Percentiles rank a stretch among this genome's conserved stretches.
phyloP scores from a whole-genome alignment of 2,113 vertebrate species.

The Osmerus eperlanus region DNA sequence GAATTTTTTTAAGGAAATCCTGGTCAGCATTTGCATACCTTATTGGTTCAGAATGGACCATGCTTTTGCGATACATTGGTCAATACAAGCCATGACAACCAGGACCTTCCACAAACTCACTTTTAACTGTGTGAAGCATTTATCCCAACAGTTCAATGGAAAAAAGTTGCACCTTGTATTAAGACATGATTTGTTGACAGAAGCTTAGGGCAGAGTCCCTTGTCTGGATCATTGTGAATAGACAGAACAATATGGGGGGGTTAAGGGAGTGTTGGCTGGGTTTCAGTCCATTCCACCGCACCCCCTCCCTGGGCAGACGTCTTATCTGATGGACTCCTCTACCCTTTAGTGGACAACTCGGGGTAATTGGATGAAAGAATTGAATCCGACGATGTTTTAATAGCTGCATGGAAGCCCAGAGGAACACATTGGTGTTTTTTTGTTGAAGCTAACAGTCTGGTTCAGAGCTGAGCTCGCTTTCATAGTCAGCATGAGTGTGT shows the following conservation, averaged over 20 bases:
- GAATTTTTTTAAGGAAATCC: not conserved
- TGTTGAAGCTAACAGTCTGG: too few species aligned
- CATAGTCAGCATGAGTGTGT: too few species aligned
- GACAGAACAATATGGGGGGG: not conserved
- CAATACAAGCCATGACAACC: too few species aligned
- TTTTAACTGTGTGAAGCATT: too few species aligned
- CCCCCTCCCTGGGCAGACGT: conserved; percentile 1
- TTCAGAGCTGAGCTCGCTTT: too few species aligned
- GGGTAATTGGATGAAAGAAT: conserved; percentile 24
- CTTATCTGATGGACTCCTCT: conserved; percentile 26
- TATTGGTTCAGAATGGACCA: too few species aligned
- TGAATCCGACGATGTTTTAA: conserved; percentile 15
- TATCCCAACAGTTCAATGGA: too few species aligned
- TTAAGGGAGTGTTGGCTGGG: not conserved
- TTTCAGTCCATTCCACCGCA: conserved; percentile 3
- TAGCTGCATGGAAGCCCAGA: not conserved
- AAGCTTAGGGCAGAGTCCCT: not conserved
- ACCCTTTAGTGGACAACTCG: not conserved
- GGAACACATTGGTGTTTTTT: not conserved
- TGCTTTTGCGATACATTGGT: too few species aligned
- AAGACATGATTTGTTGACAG: too few species aligned
- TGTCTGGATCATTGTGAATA: not conserved
- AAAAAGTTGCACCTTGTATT: too few species aligned
- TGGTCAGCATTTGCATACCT: not conserved
- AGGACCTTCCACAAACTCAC: too few species aligned